Percentiles rank a stretch among this genome's conserved stretches.
phyloP scores from a whole-genome alignment of 2,888 invertebrate species.

The Atrina japonica region DNA sequence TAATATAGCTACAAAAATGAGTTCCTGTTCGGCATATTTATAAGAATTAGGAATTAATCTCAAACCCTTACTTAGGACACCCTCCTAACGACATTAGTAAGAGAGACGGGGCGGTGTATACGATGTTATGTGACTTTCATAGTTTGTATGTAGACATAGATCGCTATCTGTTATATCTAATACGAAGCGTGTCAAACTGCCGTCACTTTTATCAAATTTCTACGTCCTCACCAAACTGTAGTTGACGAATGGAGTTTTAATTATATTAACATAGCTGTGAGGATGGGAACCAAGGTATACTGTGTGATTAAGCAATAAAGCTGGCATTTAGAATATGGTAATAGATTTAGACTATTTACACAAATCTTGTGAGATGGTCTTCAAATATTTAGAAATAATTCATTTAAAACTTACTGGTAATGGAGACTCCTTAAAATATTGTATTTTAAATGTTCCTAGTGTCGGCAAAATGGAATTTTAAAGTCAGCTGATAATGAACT shows the following conservation, averaged over 20 bases:
- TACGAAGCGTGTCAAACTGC: constrained; percentile 7
- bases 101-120: background rate
- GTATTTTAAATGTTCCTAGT: too few species aligned
- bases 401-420: too few species aligned
- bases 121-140: background rate
- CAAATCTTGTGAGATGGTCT: too few species aligned
- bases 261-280: background rate
- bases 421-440: too few species aligned
- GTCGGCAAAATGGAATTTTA: too few species aligned
- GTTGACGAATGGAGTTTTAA: constrained; percentile 4
- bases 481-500: too few species aligned
- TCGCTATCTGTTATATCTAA: too few species aligned
- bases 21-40: too few species aligned
- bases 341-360: constrained; percentile 14
- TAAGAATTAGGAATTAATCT: too few species aligned
- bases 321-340: constrained; percentile 20
- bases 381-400: too few species aligned
- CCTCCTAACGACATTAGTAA: background rate
- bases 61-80: too few species aligned
- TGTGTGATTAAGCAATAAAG: constrained; percentile 21
- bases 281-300: constrained; percentile 2
- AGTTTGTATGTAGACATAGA: background rate
- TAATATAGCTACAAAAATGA: too few species aligned
- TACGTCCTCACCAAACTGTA: constrained; percentile 4
- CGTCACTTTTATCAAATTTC: constrained; percentile 24